Percentiles rank a stretch among this genome's conserved stretches.
phyloP scores from a whole-genome alignment of 2,113 vertebrate genomes.

The Ciconia stormi region DNA sequence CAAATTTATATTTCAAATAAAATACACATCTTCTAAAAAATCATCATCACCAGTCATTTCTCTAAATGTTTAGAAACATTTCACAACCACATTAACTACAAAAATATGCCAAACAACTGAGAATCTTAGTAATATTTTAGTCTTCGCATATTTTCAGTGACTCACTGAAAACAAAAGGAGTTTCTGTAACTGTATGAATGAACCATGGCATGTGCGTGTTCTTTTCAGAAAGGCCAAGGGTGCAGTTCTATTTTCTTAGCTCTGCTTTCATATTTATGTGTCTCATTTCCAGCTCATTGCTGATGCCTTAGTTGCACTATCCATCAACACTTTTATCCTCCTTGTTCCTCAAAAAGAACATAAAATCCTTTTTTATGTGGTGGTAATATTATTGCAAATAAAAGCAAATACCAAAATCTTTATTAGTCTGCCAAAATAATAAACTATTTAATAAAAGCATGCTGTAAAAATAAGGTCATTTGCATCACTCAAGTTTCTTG shows the following conservation, averaged over 20 bases:
- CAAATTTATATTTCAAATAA: not conserved
- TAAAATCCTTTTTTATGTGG: slow-evolving; percentile 93
- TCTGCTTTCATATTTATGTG: slow-evolving; percentile 97
- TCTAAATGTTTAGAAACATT: slow-evolving; percentile 58
- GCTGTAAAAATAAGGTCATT: slow-evolving; percentile 91
- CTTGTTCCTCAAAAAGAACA: slow-evolving; percentile 90
- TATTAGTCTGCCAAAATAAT: slow-evolving; percentile 92
- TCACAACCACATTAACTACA: slow-evolving; percentile 56
- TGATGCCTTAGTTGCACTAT: slow-evolving; percentile 90
- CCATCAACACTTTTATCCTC: slow-evolving; percentile 97
- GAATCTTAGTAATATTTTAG: slow-evolving; percentile 56
- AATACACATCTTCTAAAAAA: not conserved
- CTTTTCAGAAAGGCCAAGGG: slow-evolving; percentile 97
- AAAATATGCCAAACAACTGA: slow-evolving; percentile 29
- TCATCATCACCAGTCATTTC: not conserved
- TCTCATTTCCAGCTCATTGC: slow-evolving; percentile 97
- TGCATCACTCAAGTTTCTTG: slow-evolving; percentile 86
- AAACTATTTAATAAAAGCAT: slow-evolving; percentile 93
- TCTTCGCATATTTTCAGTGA: slow-evolving; percentile 56
- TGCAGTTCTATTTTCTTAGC: slow-evolving; percentile 89
- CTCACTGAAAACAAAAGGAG: slow-evolving; percentile 75
- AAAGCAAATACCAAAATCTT: slow-evolving; percentile 92
- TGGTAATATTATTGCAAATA: slow-evolving; percentile 91
- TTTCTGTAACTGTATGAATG: slow-evolving; percentile 87
- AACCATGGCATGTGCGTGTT: slow-evolving; percentile 86